Evolutionary conservation across 2,113 vertebrate species (phyloP).

Genomic region (Meriones unguiculatus): DNA sequence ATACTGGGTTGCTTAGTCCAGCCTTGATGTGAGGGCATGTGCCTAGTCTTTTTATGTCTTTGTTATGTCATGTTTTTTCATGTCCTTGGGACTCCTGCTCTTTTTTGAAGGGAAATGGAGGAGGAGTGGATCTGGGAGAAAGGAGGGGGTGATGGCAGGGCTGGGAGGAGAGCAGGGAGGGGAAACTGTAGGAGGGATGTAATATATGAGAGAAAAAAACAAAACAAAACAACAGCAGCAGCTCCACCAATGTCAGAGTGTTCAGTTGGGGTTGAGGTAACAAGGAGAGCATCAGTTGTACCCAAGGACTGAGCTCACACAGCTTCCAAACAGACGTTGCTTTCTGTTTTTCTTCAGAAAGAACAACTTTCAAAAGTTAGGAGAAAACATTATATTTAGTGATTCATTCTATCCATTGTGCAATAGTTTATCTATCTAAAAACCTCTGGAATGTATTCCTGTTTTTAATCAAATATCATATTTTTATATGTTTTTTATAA

Average conservation of each 20-base stretch:
- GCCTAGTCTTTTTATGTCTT: not conserved
- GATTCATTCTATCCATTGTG: slow-evolving; percentile 30
- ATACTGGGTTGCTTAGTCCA: not conserved
- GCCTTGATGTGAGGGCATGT: not conserved
- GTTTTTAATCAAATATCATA: slow-evolving; percentile 32
- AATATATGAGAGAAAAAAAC: not conserved
- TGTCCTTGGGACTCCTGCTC: not conserved
- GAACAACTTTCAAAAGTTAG: slow-evolving; percentile 37
- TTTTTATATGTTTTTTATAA: slow-evolving; percentile 35
- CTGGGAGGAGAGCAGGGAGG: not conserved
- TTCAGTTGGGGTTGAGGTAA: not conserved
- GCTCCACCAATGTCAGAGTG: not conserved
- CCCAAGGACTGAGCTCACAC: not conserved
- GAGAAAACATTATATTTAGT: slow-evolving; percentile 1
- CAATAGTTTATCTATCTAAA: slow-evolving; percentile 55
- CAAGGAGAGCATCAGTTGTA: not conserved
- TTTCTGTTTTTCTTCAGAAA: slow-evolving; percentile 30
- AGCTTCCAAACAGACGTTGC: not conserved
- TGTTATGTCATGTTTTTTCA: not conserved
- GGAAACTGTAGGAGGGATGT: not conserved
- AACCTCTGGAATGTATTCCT: slow-evolving; percentile 10
- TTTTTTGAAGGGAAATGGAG: not conserved
- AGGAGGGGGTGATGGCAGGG: not conserved
- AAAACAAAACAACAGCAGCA: not conserved
- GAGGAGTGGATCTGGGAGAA: not conserved